Base-by-base conservation (phyloP, 2,888 invertebrate species). In the Theristus sp. region DNA sequence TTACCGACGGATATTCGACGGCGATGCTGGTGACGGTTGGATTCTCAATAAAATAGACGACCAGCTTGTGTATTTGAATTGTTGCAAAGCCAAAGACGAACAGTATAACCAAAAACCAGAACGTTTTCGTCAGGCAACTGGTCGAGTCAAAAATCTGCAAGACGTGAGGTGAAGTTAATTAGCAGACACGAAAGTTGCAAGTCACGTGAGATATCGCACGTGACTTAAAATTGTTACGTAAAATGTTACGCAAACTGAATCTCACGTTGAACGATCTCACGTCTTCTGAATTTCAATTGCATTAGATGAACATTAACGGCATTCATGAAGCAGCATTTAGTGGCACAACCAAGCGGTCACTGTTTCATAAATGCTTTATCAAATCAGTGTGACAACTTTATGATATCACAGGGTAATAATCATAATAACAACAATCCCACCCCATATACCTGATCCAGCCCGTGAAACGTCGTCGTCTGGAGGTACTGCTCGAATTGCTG, bases 11-110 rank as follows among this genome's bases (percentile, higher is more conserved):
- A 25, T 57, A 38, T 38, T n/a, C 24, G 10, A 57, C 57, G n/a
- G n/a, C 27, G 57, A 57, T 38, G 38, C 57, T 57, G 57, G 57
- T 57, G 3, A 57, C 38, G n/a, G 57, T 57, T 2, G 57, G 57
- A 46, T 57, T 57, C 2, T 29, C n/a, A n/a, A 53, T 10, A n/a
- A 53, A 53, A 10, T 53, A 22, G 53, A 10, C n/a, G 24, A 53
- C 25, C 17, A 53, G n/a, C 10, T 10, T 22, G n/a, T n/a, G n/a
- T 10, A 53, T 10, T n/a, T 53, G 53, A 10, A 53, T 6, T 6
- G 24, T 25, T 10, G n/a, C 53, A 6, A 53, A 17, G 17, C 10
- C 53, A 6, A 53, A 20, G 17, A 53, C 53, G 10, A n/a, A 10
- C 53, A 53, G 6, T 6, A 53, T 53, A 6, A n/a, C 24, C n/a